Percentiles rank a stretch among this genome's conserved stretches.
Conservation (phyloP, 2,888 invertebrate genomes). For the Antheraea assamensis region DNA sequence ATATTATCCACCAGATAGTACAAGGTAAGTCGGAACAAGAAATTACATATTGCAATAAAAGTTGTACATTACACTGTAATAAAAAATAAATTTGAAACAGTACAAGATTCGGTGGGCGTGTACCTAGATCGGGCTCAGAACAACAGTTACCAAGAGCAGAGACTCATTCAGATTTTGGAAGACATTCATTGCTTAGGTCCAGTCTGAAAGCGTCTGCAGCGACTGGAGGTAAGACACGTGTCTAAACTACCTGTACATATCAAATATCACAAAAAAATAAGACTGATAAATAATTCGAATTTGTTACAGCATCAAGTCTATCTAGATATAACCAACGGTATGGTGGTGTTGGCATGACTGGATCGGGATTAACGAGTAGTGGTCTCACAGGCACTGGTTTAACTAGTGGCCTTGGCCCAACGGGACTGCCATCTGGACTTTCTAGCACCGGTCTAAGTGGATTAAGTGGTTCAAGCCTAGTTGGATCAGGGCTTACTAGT, state of each 20-base stretch:
- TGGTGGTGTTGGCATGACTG: conserved; percentile 70
- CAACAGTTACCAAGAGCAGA: conserved; percentile 94
- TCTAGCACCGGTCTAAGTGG: conserved; percentile 75
- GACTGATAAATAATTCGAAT: neutral
- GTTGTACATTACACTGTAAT: neutral
- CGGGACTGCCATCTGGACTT: conserved; percentile 70
- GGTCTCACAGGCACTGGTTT: conserved; percentile 53
- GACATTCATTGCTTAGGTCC: conserved; percentile 91
- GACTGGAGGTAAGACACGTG: conserved; percentile 40
- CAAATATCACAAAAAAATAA: neutral
- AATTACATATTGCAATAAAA: neutral
- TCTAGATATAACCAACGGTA: conserved; percentile 85
- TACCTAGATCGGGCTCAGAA: conserved; percentile 95
- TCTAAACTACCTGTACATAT: neutral
- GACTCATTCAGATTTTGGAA: conserved; percentile 90
- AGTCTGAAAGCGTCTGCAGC: conserved; percentile 87
- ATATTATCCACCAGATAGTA: conserved; percentile 84
- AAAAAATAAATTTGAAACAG: conserved; percentile 40
- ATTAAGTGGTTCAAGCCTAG: conserved; percentile 71
- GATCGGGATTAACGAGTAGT: conserved; percentile 57
- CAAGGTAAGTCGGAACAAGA: conserved; percentile 49
- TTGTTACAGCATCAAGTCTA: conserved; percentile 72
- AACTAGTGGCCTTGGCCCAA: conserved; percentile 54
- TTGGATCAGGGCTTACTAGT: conserved; percentile 66
- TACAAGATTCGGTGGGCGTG: conserved; percentile 73